Evolutionary conservation across 2,888 invertebrate species (phyloP).

Genomic region (Xanthorhoe spadicearia): DNA sequence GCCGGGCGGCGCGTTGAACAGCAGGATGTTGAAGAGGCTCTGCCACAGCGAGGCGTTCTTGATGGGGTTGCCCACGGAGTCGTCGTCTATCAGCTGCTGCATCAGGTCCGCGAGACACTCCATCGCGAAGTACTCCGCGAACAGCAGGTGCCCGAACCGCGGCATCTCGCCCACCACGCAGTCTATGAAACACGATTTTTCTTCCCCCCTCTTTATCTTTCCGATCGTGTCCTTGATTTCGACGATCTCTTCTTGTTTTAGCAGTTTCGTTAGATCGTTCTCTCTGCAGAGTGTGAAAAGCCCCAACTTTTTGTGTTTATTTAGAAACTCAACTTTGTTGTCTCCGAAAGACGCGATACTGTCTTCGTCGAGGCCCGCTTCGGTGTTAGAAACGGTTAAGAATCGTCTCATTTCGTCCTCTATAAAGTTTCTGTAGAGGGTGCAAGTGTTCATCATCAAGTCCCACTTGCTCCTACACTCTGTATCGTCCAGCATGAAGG

Average conservation of each 20-base stretch:
- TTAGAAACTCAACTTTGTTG: slow-evolving; percentile 42
- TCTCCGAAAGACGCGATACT: slow-evolving; percentile 27
- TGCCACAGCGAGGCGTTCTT: slow-evolving; percentile 47
- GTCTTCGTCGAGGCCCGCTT: slow-evolving; percentile 29
- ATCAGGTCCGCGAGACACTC: slow-evolving; percentile 47
- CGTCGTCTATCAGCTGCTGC: slow-evolving; percentile 25
- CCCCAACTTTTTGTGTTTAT: slow-evolving; percentile 53
- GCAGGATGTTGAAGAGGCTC: slow-evolving; percentile 48
- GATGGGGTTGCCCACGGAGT: slow-evolving; percentile 9
- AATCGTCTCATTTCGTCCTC: slow-evolving; percentile 49
- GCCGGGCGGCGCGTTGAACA: slow-evolving; percentile 45
- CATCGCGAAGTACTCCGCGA: slow-evolving; percentile 54
- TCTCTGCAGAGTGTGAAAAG: slow-evolving; percentile 53
- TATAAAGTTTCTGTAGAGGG: slow-evolving; percentile 48
- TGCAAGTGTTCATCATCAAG: slow-evolving; percentile 45
- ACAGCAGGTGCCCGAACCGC: slow-evolving; percentile 51
- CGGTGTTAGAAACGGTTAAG: slow-evolving; percentile 36
- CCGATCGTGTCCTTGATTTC: slow-evolving; percentile 48
- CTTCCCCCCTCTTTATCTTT: slow-evolving; percentile 49
- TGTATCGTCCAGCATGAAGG: slow-evolving; percentile 40
- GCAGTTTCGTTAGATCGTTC: slow-evolving; percentile 47
- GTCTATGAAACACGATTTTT: slow-evolving; percentile 46
- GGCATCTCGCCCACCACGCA: slow-evolving; percentile 52
- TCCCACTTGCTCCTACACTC: slow-evolving; percentile 45
- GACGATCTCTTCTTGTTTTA: slow-evolving; percentile 47